Conservation (phyloP, 2,797 vertebrate genomes). For the Melopsittacus undulatus region DNA sequence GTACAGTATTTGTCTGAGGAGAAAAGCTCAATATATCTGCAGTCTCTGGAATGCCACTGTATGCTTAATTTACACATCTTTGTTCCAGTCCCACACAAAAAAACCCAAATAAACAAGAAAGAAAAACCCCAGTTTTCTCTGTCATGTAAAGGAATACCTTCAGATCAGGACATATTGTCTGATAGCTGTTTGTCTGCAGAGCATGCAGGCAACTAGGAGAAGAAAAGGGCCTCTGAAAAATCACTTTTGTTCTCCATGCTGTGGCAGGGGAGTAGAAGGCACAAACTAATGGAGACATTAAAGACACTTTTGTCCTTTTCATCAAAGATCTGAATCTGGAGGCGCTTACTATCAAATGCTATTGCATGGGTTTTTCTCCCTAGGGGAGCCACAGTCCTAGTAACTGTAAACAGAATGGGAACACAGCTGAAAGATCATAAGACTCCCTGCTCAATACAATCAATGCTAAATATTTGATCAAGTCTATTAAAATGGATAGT, state of each 20-base stretch:
- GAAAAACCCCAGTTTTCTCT: background rate
- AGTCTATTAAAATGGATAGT: background rate
- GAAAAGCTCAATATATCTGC: constrained; percentile 8
- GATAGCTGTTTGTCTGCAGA: background rate
- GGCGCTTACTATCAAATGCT: background rate
- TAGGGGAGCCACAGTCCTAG: background rate
- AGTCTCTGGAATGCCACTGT: background rate
- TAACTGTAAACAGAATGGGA: background rate
- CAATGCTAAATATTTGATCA: constrained; percentile 6
- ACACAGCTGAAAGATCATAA: background rate
- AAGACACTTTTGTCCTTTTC: background rate
- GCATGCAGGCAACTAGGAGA: background rate
- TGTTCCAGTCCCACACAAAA: background rate
- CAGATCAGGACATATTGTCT: background rate
- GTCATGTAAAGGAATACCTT: background rate
- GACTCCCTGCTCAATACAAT: background rate
- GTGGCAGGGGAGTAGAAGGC: background rate
- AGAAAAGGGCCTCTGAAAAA: background rate
- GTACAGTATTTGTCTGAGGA: background rate
- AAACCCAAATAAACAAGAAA: background rate
- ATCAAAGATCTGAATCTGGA: background rate
- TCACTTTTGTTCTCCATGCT: background rate
- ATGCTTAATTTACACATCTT: background rate
- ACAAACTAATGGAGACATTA: background rate
- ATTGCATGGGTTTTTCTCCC: background rate